Base-by-base conservation (phyloP, 1,140 invertebrate species). In the Eurosta solidaginis region DNA sequence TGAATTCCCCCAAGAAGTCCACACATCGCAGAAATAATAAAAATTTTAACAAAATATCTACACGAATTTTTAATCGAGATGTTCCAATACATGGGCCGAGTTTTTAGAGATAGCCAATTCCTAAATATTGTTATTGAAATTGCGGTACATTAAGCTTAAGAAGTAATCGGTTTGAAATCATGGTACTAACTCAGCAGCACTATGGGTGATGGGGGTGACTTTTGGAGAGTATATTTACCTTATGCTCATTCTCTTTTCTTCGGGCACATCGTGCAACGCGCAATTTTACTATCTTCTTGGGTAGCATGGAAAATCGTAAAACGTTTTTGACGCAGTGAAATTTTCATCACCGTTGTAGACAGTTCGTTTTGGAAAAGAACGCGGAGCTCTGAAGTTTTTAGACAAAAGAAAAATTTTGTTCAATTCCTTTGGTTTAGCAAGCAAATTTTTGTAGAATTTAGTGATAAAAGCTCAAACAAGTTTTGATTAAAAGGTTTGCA, bases 281-380 rank as follows among this genome's bases (percentile, higher is more conserved):
- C 59, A 33, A 77, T 59, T 52, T 54, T 76, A 20, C 25, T 63
- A 45, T 14, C 1, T 22, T 20, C 33, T n/a, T 36, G 44, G 42
- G n/a, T 40, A 47, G 22, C 22, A 45, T 10, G 3, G n/a, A 36
- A 40, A 52, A 40, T n/a, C 75, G 75, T 40, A 76, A 52, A 42
- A 73, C n/a, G 44, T 59, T 47, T 68, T 73, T 12, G 33, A 73
- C 59, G 86, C 84, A 86, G 84, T 86, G 84, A 86, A 86, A 86
- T 84, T 86, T 86, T 86, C 83, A 84, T 86, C 84, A 86, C 84
- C 83, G 84, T 81, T 81, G 84, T 82, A 80, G 82, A 80, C 77
- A 84, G 84, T 86, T 84, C 82, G 85, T 42, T 68, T 68, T 20
- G 14, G n/a, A 68, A n/a, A 40, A 68, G 59, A 12, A 68, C 29